These are phyloP conservation scores for Thaumatotibia leucotreta DNA, from an alignment of 1,140 invertebrate genomes.

Conservation along the genomic window DNA sequence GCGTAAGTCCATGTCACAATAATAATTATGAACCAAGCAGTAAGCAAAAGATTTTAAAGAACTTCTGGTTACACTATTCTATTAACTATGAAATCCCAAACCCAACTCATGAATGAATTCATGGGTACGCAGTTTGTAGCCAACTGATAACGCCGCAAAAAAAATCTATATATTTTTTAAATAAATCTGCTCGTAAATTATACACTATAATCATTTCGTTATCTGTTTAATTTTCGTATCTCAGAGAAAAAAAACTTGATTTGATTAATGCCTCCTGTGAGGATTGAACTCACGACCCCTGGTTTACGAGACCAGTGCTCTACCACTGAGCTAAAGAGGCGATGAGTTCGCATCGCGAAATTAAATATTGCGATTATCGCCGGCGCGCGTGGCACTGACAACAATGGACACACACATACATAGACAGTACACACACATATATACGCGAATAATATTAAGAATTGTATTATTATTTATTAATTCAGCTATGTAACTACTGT, in stretches of 20 bases:
- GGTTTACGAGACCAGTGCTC: slow-evolving; percentile 94
- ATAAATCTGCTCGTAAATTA: no score
- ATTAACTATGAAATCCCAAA: no score
- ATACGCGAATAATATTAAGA: background rate
- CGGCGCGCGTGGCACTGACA: background rate
- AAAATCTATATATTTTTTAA: no score
- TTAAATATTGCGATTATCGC: slow-evolving; percentile 35
- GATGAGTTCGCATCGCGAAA: background rate
- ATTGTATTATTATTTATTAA: background rate
- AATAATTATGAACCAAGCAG: no score
- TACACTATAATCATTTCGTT: no score
- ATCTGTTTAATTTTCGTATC: no score
- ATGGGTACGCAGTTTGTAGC: no score
- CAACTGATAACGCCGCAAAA: no score
- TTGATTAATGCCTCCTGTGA: slow-evolving; percentile 80
- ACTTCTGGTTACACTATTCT: no score
- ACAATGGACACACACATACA: background rate
- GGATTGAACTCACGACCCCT: slow-evolving; percentile 92
- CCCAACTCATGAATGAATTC: no score
- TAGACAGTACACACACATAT: background rate
- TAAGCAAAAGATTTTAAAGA: no score
- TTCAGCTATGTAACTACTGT: background rate
- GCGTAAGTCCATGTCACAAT: no score
- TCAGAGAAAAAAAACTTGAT: background rate
- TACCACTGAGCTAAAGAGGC: slow-evolving; percentile 13